Evolutionary conservation across 2,888 invertebrate genomes (phyloP).

Genomic region (Eutolmus rufibarbis): DNA sequence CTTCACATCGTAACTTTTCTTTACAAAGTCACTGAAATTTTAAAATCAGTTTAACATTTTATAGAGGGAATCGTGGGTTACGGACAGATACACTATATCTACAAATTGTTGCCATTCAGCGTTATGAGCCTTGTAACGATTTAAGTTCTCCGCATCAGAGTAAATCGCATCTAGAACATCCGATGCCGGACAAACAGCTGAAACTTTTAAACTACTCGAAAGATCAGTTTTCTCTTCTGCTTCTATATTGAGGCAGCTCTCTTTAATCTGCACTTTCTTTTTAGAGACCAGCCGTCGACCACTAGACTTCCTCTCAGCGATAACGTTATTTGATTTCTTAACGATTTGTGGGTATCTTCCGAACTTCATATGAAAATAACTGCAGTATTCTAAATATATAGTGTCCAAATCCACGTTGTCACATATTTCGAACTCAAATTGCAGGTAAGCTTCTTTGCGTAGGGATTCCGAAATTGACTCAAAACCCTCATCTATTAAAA

Average conservation of each 20-base stretch:
- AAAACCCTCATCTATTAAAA: slow-evolving; percentile 72
- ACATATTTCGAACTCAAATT: slow-evolving; percentile 76
- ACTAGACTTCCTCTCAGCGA: slow-evolving; percentile 38
- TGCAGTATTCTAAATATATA: slow-evolving; percentile 87
- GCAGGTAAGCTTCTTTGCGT: slow-evolving; percentile 74
- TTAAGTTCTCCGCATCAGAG: not conserved
- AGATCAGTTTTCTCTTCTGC: not conserved
- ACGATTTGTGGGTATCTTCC: slow-evolving; percentile 86
- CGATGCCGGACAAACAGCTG: not conserved
- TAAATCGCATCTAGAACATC: not conserved
- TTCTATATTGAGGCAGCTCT: not conserved
- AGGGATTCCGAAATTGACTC: slow-evolving; percentile 71
- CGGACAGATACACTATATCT: slow-evolving; percentile 66
- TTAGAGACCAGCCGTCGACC: not conserved
- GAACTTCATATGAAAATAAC: slow-evolving; percentile 84
- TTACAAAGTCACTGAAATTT: slow-evolving; percentile 57
- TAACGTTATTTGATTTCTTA: slow-evolving; percentile 59
- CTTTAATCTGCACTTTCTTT: not conserved
- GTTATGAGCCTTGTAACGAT: not conserved
- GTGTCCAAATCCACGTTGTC: slow-evolving; percentile 91
- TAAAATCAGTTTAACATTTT: not conserved
- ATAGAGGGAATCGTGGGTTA: not conserved
- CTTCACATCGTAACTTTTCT: slow-evolving; percentile 70
- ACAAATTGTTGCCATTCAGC: slow-evolving; percentile 72
- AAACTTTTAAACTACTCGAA: not conserved